Evolutionary conservation across 1,140 invertebrate species (phyloP).

Genomic region (Scaptomyza graminum): DNA sequence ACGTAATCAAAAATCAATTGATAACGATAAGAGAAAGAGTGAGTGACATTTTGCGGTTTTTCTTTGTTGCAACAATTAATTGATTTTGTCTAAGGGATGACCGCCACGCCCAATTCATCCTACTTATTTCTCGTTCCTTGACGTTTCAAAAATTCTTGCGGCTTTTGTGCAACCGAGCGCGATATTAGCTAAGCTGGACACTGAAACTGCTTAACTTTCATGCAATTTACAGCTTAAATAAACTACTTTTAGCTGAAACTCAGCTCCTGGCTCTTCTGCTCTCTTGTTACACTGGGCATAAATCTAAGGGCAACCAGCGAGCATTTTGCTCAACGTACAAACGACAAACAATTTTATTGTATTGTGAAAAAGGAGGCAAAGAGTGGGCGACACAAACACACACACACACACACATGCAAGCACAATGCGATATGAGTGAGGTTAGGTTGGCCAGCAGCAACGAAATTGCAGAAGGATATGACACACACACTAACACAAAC

Average conservation of each 20-base stretch:
- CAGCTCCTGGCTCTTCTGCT: neutral
- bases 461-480: constrained; percentile 80
- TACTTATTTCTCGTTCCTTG: too few species aligned
- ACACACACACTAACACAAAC: constrained; percentile 41
- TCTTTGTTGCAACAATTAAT: constrained; percentile 67
- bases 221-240: constrained; percentile 76
- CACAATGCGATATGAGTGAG: constrained; percentile 73
- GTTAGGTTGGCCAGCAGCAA: constrained; percentile 68
- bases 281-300: constrained; percentile 39
- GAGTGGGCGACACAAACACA: neutral
- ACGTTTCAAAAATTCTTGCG: constrained; percentile 53
- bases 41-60: constrained; percentile 40
- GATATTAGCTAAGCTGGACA: constrained; percentile 73
- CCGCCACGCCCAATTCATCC: neutral
- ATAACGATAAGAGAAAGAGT: neutral
- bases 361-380: constrained; percentile 21
- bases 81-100: constrained; percentile 59
- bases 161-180: constrained; percentile 72
- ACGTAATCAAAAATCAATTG: constrained; percentile 19
- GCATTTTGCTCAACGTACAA: constrained; percentile 55
- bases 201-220: constrained; percentile 77
- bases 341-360: constrained; percentile 82
- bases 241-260: constrained; percentile 56
- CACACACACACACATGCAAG: constrained; percentile 26
- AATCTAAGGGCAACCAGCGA: constrained; percentile 57